Conservation (phyloP, 2,888 invertebrate genomes). For the Tetheella fluctuosa region DNA sequence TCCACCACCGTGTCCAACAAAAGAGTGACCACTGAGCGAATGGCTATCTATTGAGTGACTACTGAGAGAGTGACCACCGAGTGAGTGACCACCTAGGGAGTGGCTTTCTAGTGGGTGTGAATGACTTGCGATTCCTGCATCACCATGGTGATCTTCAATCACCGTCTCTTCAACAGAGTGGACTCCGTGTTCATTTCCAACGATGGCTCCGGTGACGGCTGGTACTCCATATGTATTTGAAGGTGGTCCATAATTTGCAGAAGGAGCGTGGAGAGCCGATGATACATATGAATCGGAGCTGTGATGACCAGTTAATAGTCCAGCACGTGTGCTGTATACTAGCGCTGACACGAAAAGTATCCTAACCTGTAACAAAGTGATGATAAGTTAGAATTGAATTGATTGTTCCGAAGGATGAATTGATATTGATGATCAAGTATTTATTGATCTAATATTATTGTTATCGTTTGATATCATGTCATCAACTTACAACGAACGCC, state of each 20-base stretch:
- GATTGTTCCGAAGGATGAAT: neutral
- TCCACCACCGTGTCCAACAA: neutral
- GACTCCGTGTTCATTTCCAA: slow-evolving; percentile 22
- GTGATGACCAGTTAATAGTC: slow-evolving; percentile 54
- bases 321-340: slow-evolving; percentile 65
- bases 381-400: neutral
- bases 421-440: neutral
- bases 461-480: slow-evolving; percentile 22
- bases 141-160: slow-evolving; percentile 33
- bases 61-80: neutral
- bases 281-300: slow-evolving; percentile 64
- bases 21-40: neutral
- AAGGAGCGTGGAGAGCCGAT: slow-evolving; percentile 66
- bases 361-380: slow-evolving; percentile 68
- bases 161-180: slow-evolving; percentile 33
- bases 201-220: slow-evolving; percentile 24
- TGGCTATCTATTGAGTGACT: neutral
- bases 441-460: slow-evolving; percentile 7
- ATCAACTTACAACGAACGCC: slow-evolving; percentile 79
- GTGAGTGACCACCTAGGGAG: slow-evolving; percentile 1
- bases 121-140: neutral
- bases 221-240: slow-evolving; percentile 64
- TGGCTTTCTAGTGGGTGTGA: neutral
- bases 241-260: slow-evolving; percentile 69
- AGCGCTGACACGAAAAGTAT: slow-evolving; percentile 65